phyloP scores from a whole-genome alignment of 2,113 vertebrate species.

The Erythrocercus mccallii region DNA sequence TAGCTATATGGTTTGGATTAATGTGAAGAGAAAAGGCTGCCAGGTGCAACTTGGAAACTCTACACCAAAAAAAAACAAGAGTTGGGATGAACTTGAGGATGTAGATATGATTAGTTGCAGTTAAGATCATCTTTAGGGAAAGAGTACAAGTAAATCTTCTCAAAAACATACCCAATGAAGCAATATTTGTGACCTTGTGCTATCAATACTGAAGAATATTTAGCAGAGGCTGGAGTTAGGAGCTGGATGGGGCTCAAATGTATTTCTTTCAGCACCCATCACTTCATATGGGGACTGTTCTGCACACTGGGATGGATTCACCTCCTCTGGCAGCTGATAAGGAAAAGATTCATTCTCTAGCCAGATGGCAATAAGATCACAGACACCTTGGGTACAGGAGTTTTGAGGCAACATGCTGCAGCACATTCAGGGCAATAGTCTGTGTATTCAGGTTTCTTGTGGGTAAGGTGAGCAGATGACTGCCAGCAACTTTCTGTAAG shows the following conservation, averaged over 20 bases:
- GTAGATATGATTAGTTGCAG: not conserved
- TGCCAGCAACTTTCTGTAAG: not conserved
- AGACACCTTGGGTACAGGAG: not conserved
- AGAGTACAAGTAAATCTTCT: not conserved
- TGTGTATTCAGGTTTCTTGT: not conserved
- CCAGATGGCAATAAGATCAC: not conserved
- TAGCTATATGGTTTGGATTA: not conserved
- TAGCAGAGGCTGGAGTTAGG: not conserved
- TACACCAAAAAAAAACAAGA: not conserved
- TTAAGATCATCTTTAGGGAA: not conserved
- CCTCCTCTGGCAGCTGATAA: not conserved
- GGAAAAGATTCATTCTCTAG: not conserved
- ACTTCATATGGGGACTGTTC: not conserved
- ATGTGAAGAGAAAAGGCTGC: not conserved
- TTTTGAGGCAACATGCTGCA: not conserved
- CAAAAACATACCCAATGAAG: not conserved
- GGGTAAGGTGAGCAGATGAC: not conserved
- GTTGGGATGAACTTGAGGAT: not conserved
- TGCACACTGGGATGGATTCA: accelerated
- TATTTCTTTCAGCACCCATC: not conserved
- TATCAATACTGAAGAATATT: not conserved
- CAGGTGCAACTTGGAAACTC: not conserved
- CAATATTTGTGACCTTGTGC: accelerated
- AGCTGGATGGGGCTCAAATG: not conserved
- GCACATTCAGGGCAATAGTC: not conserved